A percentile compares a stretch with the other conserved stretches of the same genome.
phyloP scores from a whole-genome alignment of 2,888 invertebrate genomes.

The Eupeodes luniger region DNA sequence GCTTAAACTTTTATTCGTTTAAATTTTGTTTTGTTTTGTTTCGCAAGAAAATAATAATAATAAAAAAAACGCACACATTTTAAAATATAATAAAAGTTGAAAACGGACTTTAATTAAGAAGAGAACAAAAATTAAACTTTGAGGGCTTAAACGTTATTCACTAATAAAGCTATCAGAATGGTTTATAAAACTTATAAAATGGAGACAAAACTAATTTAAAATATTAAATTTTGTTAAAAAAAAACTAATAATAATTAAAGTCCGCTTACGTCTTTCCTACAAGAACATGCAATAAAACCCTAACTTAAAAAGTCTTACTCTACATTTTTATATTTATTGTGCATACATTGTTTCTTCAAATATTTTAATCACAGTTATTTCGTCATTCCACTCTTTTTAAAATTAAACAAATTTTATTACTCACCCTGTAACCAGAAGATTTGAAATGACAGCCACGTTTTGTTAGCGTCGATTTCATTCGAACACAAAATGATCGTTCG shows the following conservation, averaged over 20 bases:
- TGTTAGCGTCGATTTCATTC: constrained; percentile 99
- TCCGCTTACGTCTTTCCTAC: constrained; percentile 11
- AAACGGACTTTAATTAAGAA: constrained; percentile 41
- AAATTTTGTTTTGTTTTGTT: constrained; percentile 5
- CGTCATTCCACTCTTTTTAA: not conserved
- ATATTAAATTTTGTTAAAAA: too few relatives aligned
- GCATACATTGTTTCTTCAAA: not conserved
- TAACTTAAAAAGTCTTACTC: not conserved
- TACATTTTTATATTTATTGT: not conserved
- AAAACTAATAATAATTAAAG: constrained; percentile 33
- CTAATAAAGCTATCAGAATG: too few relatives aligned
- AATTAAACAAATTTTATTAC: constrained; percentile 80
- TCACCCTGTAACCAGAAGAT: constrained; percentile 97
- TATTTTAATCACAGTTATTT: not conserved
- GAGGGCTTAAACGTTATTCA: too few relatives aligned
- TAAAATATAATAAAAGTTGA: not conserved
- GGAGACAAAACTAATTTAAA: too few relatives aligned
- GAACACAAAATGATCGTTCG: constrained; percentile 96
- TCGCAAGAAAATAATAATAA: not conserved
- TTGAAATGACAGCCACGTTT: constrained; percentile 99
- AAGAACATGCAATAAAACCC: constrained; percentile 38
- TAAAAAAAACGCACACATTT: constrained; percentile 30
- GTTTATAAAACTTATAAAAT: too few relatives aligned
- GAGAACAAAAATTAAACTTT: not conserved
- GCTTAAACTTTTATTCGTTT: constrained; percentile 49